Evolutionary conservation across 2,113 vertebrate species (phyloP).

Genomic region (Pycnonotus jocosus): DNA sequence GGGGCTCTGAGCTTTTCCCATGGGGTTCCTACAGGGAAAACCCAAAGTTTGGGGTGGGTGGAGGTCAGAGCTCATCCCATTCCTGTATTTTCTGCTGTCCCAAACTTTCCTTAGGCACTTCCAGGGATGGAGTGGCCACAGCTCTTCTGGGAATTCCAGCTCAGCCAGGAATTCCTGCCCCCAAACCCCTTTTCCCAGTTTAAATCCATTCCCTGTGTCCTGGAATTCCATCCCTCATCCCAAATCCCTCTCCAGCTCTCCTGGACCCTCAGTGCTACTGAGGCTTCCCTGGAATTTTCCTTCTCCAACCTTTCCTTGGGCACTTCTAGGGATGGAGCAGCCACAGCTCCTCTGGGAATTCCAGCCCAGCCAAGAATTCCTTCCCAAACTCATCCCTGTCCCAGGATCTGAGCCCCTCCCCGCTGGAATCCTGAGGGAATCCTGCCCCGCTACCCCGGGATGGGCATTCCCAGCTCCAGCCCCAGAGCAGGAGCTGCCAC

Average conservation of each 20-base stretch:
- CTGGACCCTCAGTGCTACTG: too few relatives aligned
- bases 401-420: background rate
- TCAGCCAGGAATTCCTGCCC: background rate
- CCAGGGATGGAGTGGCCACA: background rate
- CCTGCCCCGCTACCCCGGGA: background rate
- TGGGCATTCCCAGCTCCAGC: background rate
- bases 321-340: background rate
- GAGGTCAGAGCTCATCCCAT: too few relatives aligned
- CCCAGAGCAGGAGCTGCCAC: background rate
- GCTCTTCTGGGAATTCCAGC: background rate
- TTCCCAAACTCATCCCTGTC: background rate
- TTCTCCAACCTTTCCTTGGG: too few relatives aligned
- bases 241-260: background rate
- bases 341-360: background rate
- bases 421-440: rapidly evolving
- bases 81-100: rapidly evolving
- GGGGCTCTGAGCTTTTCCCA: background rate
- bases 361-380: background rate
- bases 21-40: background rate
- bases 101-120: rapidly evolving
- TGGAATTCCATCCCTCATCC: rapidly evolving
- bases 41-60: too few relatives aligned
- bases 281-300: background rate
- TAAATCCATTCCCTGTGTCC: too few relatives aligned
- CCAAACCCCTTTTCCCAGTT: too few relatives aligned